phyloP scores from a whole-genome alignment of 1,140 invertebrate species.

The Drosophila arawakana region DNA sequence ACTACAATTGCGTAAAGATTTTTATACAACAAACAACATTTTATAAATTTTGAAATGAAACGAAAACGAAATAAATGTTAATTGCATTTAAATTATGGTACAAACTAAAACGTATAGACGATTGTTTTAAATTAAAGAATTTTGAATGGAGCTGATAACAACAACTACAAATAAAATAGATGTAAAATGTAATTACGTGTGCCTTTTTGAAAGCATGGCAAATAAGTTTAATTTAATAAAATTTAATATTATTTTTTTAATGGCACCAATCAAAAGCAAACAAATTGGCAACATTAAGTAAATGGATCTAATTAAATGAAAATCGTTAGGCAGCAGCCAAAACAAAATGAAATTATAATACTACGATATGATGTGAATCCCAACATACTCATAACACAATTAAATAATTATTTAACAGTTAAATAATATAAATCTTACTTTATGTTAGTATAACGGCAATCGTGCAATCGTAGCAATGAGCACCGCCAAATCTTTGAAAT shows the following conservation, averaged over 20 bases:
- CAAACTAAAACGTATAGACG: constrained; percentile 46
- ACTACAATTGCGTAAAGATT: constrained; percentile 10
- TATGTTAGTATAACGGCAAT: constrained; percentile 69
- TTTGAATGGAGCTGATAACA: constrained; percentile 39
- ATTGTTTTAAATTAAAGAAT: constrained; percentile 79
- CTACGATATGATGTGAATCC: constrained; percentile 39
- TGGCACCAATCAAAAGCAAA: constrained; percentile 29
- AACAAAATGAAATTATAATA: constrained; percentile 64
- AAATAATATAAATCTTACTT: constrained; percentile 45
- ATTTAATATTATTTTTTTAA: constrained; percentile 40
- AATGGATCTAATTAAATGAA: constrained; percentile 4
- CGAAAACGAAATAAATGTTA: constrained; percentile 43
- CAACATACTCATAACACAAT: constrained; percentile 60
- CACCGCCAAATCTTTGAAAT: constrained; percentile 42
- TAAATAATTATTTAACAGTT: constrained; percentile 39
- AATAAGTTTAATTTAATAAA: constrained; percentile 45
- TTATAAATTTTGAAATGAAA: constrained; percentile 11
- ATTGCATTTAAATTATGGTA: constrained; percentile 82
- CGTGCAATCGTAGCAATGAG: constrained; percentile 73
- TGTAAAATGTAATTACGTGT: constrained; percentile 54
- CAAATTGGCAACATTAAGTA: constrained; percentile 13
- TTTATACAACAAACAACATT: constrained; percentile 34
- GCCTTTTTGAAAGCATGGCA: constrained; percentile 57
- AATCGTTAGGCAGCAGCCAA: constrained; percentile 37
- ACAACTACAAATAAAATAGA: constrained; percentile 15